Evolutionary conservation across 2,888 invertebrate genomes (phyloP), one percentile per base, ranked within the genome.

Genomic region (Microctonus hyperodae): DNA sequence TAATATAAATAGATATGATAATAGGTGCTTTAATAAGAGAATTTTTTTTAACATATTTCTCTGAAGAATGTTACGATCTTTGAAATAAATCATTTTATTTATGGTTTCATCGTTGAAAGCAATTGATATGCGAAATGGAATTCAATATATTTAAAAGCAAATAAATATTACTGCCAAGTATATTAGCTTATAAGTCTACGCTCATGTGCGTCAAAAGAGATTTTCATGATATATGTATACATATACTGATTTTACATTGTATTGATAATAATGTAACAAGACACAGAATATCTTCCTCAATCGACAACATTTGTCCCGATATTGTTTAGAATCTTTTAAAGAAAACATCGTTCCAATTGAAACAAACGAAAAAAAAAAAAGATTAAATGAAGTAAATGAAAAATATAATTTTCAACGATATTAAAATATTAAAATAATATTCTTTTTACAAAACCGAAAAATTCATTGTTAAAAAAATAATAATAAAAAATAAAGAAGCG

Each of bases 101-200:
- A 57, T n/a, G 9, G 16, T 7, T 22, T 58, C n/a, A 40, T 58
- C 22, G 20, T 56, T n/a, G 20, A 20, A 44, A 28, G 48, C 16
- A 33, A 35, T 61, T 9, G 13, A 16, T 33, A 25, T 10, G 22
- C 22, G 9, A 33, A 31, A 60, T 33, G 35, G 23, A 61, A 51
- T 61, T 51, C 40, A n/a, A 51, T 33, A 20, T 53, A 5, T 28
- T 2, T 25, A 28, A 20, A 22, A 51, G 16, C 7, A 44, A 10
- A 10, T 10, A 35, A 16, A 40, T 40, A 2, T n/a, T n/a, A 61
- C 51, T 61, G 35, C 61, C 61, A 28, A 51, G 33, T 28, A 33
- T 33, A 20, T 22, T 51, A 50, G 13, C 10, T 50, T 44, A 13
- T 16, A 20, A 16, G 20, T n/a, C 13, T 16, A 55, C 10, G 55